phyloP scores from a whole-genome alignment of 1,140 invertebrate species.

The Dolichoris vasculosae region DNA sequence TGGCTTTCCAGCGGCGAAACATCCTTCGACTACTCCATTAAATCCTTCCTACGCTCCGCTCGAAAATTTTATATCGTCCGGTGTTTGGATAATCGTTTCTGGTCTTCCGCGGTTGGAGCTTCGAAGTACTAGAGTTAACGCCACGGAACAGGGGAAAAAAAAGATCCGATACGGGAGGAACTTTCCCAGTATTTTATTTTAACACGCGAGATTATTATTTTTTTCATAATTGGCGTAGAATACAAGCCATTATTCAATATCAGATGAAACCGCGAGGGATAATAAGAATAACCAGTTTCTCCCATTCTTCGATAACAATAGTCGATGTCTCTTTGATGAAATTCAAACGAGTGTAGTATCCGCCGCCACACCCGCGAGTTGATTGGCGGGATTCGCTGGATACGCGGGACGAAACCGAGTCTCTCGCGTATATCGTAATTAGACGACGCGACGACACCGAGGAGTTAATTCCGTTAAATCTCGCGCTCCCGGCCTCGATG shows the following conservation, averaged over 20 bases:
- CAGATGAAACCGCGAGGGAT: background rate
- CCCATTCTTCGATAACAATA: background rate
- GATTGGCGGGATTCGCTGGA: background rate
- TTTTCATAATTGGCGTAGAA: slow-evolving; percentile 13
- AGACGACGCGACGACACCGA: background rate
- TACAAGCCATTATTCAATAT: slow-evolving; percentile 21
- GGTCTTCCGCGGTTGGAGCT: background rate
- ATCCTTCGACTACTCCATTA: background rate
- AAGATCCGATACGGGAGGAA: background rate
- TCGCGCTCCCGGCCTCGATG: background rate
- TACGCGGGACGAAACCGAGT: too few relatives aligned
- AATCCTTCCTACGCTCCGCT: background rate
- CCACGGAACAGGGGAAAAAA: background rate
- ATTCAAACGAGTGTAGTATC: background rate
- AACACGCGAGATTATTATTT: background rate
- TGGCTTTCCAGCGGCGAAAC: too few relatives aligned
- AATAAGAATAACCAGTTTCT: background rate
- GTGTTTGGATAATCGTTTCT: background rate
- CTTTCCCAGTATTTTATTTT: slow-evolving; percentile 15
- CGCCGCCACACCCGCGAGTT: too few relatives aligned
- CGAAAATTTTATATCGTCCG: background rate
- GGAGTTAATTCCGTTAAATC: background rate
- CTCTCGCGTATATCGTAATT: too few relatives aligned
- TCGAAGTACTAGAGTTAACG: background rate
- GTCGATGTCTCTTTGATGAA: background rate